Conservation (phyloP, 2,113 vertebrate species). For the Cinclus mexicanus region DNA sequence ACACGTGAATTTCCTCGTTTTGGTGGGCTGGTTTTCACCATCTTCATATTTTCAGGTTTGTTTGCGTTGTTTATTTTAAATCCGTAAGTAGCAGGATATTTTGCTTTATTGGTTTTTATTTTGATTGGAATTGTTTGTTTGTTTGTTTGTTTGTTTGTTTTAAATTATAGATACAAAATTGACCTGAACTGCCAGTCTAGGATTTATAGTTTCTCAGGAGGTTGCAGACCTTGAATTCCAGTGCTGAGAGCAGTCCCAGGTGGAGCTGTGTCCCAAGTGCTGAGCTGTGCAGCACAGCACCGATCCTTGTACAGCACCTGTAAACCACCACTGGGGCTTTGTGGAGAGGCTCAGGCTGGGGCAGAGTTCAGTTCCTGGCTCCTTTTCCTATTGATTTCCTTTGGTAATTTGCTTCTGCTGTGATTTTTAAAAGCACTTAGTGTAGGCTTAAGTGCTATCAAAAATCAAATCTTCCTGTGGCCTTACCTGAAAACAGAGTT, state of each 20-base stretch:
- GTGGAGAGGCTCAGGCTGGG: background rate
- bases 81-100: accelerated
- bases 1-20: background rate
- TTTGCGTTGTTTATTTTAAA: background rate
- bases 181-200: background rate
- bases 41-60: background rate
- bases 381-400: background rate
- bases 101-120: background rate
- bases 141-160: background rate
- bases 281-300: background rate
- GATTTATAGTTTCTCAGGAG: background rate
- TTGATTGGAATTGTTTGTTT: background rate
- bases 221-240: background rate
- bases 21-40: background rate
- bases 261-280: background rate
- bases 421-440: background rate
- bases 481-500: background rate
- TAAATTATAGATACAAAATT: background rate
- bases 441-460: background rate
- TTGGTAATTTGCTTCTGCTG: background rate
- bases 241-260: background rate
- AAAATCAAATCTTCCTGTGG: background rate
- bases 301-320: background rate
- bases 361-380: background rate
- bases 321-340: background rate